Evolutionary conservation across 2,113 vertebrate genomes (phyloP).

Genomic region (Marmota flaviventris): DNA sequence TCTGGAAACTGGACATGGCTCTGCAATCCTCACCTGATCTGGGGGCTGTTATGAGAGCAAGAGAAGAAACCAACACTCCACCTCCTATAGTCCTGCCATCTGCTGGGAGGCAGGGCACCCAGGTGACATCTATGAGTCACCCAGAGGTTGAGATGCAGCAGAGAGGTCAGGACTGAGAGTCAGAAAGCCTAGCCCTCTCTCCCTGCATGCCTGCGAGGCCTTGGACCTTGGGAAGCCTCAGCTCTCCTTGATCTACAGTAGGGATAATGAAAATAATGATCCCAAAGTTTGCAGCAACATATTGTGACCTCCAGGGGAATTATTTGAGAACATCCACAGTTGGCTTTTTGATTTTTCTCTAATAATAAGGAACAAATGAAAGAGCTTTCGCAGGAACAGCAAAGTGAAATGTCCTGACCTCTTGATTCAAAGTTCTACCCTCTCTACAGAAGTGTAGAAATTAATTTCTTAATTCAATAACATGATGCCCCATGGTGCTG

Average conservation of each 20-base stretch:
- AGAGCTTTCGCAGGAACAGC: constrained; percentile 22
- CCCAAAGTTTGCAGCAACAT: neutral
- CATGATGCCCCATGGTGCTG: neutral
- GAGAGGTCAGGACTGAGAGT: neutral
- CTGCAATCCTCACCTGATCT: neutral
- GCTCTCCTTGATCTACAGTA: neutral
- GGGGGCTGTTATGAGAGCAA: neutral
- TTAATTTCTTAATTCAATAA: constrained; percentile 68
- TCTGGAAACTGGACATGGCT: neutral
- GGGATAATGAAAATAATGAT: neutral
- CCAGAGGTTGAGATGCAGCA: neutral
- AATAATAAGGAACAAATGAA: constrained; percentile 46
- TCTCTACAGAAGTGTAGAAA: neutral
- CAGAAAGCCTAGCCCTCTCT: neutral
- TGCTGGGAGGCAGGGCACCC: neutral
- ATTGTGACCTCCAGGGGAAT: neutral
- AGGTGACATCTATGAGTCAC: neutral
- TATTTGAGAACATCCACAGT: neutral
- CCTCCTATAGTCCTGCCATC: neutral
- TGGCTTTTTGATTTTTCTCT: neutral
- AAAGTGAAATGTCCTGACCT: constrained; percentile 49
- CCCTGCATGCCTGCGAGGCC: neutral
- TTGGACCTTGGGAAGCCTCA: neutral
- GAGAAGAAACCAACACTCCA: neutral
- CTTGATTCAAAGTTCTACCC: constrained; percentile 6